Conservation (phyloP, 2,113 vertebrate genomes). For the Dipodomys spectabilis region DNA sequence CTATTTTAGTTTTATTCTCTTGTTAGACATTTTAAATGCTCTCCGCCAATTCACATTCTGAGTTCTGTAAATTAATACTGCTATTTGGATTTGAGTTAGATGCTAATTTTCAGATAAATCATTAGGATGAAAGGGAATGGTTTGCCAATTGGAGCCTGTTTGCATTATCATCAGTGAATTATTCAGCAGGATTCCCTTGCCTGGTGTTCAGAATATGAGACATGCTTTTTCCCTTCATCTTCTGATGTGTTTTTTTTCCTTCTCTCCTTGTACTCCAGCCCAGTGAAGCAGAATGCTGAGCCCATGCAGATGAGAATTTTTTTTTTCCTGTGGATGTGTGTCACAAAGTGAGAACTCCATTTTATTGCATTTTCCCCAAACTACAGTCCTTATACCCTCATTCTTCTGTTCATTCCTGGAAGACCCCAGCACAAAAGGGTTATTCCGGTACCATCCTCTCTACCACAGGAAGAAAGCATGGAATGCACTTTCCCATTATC, state of each 20-base stretch:
- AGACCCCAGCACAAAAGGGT: not conserved
- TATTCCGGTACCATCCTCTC: not conserved
- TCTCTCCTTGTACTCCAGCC: no score
- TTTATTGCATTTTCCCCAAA: not conserved
- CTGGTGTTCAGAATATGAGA: not conserved
- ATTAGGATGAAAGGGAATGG: slow-evolving; percentile 72
- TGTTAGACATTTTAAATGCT: slow-evolving; percentile 58
- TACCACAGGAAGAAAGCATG: not conserved
- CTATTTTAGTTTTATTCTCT: slow-evolving; percentile 67
- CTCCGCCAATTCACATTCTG: slow-evolving; percentile 67
- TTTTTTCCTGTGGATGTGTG: not conserved
- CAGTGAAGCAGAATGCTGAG: not conserved
- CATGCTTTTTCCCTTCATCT: not conserved
- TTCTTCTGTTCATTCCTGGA: not conserved
- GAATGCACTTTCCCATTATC: not conserved
- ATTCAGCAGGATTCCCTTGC: slow-evolving; percentile 65
- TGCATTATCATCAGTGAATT: slow-evolving; percentile 67
- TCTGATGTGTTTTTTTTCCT: no score
- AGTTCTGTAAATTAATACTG: slow-evolving; percentile 72
- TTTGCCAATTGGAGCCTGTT: slow-evolving; percentile 72
- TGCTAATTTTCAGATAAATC: slow-evolving; percentile 81
- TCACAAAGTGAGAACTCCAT: not conserved
- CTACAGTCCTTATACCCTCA: not conserved
- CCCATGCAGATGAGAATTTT: not conserved
- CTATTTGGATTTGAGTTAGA: slow-evolving; percentile 62